These are phyloP conservation scores for Coregonus suidteri DNA, from an alignment of 2,797 vertebrate species.

Conservation along the genomic window DNA sequence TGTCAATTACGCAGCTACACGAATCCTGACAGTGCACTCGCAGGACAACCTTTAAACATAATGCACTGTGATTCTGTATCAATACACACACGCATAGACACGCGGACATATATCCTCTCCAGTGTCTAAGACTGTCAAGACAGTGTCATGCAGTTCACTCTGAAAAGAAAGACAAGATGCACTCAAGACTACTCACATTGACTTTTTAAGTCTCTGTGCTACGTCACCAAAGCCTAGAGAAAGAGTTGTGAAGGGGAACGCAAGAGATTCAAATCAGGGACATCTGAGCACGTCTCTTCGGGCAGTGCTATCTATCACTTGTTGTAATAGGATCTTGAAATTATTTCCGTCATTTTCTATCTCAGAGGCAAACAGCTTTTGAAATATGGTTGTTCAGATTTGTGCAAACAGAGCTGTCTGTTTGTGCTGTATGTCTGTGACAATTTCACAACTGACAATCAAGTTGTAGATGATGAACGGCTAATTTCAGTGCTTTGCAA, in stretches of 20 bases:
- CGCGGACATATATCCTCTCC: neutral
- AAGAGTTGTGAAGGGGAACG: slow-evolving; percentile 1
- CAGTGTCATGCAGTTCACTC: neutral
- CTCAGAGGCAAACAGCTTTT: neutral
- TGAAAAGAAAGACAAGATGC: slow-evolving; percentile 6
- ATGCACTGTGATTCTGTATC: too few species aligned
- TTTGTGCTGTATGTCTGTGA: neutral
- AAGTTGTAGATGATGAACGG: too few species aligned
- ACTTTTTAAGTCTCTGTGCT: slow-evolving; percentile 24
- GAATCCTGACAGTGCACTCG: neutral
- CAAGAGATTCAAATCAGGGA: neutral
- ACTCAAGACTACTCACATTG: slow-evolving; percentile 41
- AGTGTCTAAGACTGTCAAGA: neutral
- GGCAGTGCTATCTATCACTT: slow-evolving; percentile 45
- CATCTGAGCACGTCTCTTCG: slow-evolving; percentile 4
- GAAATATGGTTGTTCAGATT: slow-evolving; percentile 44
- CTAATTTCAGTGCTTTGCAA: too few species aligned
- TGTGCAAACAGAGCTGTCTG: neutral
- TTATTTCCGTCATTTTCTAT: too few species aligned
- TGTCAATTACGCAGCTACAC: neutral
- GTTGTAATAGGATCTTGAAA: neutral
- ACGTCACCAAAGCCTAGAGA: slow-evolving; percentile 37
- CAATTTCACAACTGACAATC: too few species aligned
- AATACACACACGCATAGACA: neutral
- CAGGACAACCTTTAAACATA: too few species aligned